phyloP scores from a whole-genome alignment of 2,797 vertebrate genomes.

The Hemitrygon akajei region DNA sequence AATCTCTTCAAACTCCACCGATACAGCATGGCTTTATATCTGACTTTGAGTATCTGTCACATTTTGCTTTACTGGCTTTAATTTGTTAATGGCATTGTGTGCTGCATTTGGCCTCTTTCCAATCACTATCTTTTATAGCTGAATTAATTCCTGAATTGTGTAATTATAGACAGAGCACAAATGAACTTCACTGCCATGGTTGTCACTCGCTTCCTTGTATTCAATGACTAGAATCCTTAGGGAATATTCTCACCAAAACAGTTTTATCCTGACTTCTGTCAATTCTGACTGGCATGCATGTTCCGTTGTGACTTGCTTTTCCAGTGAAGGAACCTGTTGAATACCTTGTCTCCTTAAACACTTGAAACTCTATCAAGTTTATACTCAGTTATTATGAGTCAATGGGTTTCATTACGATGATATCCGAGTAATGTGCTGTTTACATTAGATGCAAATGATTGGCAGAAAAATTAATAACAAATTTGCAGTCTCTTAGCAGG shows the following conservation, averaged over 20 bases:
- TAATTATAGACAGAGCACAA: not conserved
- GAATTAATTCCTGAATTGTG: not conserved
- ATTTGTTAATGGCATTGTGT: not conserved
- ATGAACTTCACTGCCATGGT: not conserved
- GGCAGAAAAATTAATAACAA: not conserved
- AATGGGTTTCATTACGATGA: not conserved
- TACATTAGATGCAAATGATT: conserved; percentile 1
- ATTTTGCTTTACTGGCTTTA: too few relatives aligned
- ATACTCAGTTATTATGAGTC: not conserved
- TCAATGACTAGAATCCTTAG: not conserved
- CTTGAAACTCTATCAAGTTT: not conserved
- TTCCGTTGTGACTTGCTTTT: not conserved
- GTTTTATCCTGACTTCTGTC: not conserved
- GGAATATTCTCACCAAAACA: not conserved
- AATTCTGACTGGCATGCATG: not conserved
- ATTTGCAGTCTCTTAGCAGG: not conserved
- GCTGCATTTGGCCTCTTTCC: not conserved
- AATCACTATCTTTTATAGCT: not conserved
- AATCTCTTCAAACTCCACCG: too few relatives aligned
- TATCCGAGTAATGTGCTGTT: not conserved
- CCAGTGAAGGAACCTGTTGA: not conserved
- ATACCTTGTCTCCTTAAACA: not conserved
- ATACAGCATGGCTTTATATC: too few relatives aligned
- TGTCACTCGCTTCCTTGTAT: not conserved
- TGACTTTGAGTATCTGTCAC: too few relatives aligned